Conservation (phyloP, 2,888 invertebrate species). For the Zootermopsis nevadensis region DNA sequence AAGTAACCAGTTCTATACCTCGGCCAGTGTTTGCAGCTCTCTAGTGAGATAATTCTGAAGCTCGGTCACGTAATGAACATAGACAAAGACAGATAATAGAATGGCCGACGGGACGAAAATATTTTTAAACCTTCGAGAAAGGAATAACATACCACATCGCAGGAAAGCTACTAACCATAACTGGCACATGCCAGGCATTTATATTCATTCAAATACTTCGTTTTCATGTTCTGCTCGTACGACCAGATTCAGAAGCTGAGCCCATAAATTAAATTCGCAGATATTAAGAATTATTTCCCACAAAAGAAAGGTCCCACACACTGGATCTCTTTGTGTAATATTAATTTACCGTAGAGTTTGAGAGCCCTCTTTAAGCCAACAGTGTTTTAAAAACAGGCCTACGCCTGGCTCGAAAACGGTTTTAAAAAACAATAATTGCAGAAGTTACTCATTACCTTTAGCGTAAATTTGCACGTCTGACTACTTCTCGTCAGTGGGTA, state of each 20-base stretch:
- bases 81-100: slow-evolving; percentile 1
- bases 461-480: too few relatives aligned
- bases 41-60: not conserved
- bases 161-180: not conserved
- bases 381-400: too few relatives aligned
- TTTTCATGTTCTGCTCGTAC: not conserved
- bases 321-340: too few relatives aligned
- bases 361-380: too few relatives aligned
- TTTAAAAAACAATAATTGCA: too few relatives aligned
- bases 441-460: too few relatives aligned
- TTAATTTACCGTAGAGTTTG: too few relatives aligned
- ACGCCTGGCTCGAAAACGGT: too few relatives aligned
- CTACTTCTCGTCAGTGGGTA: too few relatives aligned
- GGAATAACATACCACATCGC: slow-evolving; percentile 28
- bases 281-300: not conserved
- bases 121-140: slow-evolving; percentile 46
- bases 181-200: not conserved
- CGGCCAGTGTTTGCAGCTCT: not conserved
- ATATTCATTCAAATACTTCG: not conserved
- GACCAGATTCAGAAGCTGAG: not conserved
- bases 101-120: slow-evolving; percentile 31
- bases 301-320: too few relatives aligned
- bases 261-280: not conserved
- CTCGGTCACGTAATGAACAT: not conserved
- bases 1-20: too few relatives aligned